A percentile compares a stretch with the other conserved stretches of the same genome.
Evolutionary conservation across 2,797 vertebrate genomes (phyloP).

Genomic region (Urophycis tenuis): DNA sequence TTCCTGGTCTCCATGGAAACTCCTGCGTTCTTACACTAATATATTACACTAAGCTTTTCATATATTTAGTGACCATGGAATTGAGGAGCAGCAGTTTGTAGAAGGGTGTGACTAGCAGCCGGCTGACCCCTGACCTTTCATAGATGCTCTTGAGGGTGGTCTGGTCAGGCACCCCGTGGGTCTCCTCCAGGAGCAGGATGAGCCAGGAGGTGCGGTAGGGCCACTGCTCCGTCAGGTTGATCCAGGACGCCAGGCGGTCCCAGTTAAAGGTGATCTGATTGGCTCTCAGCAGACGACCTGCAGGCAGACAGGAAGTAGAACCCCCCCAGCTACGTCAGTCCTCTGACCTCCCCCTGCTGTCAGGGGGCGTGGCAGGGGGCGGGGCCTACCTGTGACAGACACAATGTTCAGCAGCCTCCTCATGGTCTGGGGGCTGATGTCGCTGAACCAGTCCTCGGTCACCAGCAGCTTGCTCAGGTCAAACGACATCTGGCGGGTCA

Average conservation of each 20-base stretch:
- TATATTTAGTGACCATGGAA: too few relatives aligned
- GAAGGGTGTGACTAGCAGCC: too few relatives aligned
- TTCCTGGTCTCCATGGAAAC: too few relatives aligned
- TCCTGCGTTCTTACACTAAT: too few relatives aligned
- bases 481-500: constrained; percentile 97
- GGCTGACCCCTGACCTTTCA: constrained; percentile 73
- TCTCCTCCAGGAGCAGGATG: constrained; percentile 91
- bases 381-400: constrained; percentile 84
- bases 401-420: constrained; percentile 95
- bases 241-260: constrained; percentile 96
- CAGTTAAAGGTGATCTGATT: constrained; percentile 96
- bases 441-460: constrained; percentile 98
- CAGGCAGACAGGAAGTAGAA: neutral
- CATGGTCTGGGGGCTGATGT: constrained; percentile 99
- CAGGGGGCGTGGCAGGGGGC: neutral
- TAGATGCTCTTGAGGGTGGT: constrained; percentile 88
- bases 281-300: constrained; percentile 88
- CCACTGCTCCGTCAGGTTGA: constrained; percentile 98
- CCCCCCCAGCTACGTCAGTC: neutral
- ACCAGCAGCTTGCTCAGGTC: constrained; percentile 95
- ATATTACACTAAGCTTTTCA: too few relatives aligned
- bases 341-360: neutral
- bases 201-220: constrained; percentile 96
- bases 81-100: too few relatives aligned
- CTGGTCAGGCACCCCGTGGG: constrained; percentile 83